Evolutionary conservation across 2,888 invertebrate genomes (phyloP).

Genomic region (Andrena marginata): DNA sequence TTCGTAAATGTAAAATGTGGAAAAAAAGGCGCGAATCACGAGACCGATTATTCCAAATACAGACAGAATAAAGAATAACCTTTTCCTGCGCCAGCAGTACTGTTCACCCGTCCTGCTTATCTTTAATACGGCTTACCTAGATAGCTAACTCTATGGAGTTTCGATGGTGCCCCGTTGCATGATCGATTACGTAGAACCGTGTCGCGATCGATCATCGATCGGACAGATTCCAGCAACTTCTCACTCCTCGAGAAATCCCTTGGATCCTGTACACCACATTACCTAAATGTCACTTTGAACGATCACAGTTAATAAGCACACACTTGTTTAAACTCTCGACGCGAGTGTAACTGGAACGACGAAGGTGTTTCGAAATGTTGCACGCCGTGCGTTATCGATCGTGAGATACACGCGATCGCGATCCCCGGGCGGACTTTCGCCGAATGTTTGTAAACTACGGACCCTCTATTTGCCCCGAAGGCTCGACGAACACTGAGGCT

Average conservation of each 20-base stretch:
- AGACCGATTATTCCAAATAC: too few species aligned
- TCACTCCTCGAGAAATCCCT: background rate
- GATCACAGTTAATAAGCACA: background rate
- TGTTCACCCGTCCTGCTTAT: background rate
- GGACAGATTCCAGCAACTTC: background rate
- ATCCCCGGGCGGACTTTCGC: background rate
- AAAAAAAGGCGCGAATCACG: too few species aligned
- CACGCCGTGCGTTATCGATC: constrained; percentile 14
- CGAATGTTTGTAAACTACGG: background rate
- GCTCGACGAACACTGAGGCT: background rate
- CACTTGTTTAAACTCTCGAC: background rate
- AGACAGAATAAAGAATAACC: too few species aligned
- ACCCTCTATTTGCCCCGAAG: background rate
- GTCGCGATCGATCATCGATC: constrained; percentile 1
- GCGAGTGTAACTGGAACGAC: background rate
- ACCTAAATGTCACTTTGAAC: background rate
- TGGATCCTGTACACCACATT: background rate
- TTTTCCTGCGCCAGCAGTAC: too few species aligned
- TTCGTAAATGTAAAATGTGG: too few species aligned
- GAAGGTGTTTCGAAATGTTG: background rate
- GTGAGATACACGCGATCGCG: background rate
- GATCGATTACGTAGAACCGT: constrained; percentile 24
- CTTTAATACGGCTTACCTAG: constrained; percentile 26
- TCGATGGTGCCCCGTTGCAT: constrained; percentile 1
- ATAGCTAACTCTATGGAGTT: constrained; percentile 17